phyloP scores from a whole-genome alignment of 2,113 vertebrate genomes.

The Platanista minor region DNA sequence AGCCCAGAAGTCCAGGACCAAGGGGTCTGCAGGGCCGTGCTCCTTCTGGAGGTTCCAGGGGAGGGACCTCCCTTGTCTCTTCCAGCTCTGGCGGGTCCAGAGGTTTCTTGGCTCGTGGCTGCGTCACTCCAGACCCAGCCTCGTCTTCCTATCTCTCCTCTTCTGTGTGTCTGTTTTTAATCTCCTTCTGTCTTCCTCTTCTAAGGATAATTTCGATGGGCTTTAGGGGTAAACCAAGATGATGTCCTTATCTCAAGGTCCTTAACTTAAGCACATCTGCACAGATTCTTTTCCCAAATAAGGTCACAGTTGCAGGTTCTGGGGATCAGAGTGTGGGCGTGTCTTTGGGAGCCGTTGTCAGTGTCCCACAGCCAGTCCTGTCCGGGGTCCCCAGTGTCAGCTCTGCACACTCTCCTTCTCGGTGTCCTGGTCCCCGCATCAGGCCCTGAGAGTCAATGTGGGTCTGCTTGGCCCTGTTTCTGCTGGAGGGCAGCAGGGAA shows the following conservation, averaged over 20 bases:
- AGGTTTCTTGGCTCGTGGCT: accelerated
- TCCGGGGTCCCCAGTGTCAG: accelerated
- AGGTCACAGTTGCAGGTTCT: neutral
- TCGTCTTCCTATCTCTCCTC: accelerated
- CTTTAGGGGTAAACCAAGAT: neutral
- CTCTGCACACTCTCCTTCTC: accelerated
- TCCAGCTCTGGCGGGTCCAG: neutral
- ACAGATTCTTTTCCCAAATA: neutral
- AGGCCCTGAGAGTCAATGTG: accelerated
- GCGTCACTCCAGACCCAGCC: neutral
- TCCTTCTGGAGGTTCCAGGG: neutral
- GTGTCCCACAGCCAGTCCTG: no score
- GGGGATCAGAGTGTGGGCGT: neutral
- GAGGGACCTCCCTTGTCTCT: neutral
- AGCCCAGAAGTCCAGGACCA: neutral
- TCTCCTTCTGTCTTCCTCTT: neutral
- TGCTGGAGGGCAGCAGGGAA: neutral
- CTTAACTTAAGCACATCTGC: neutral
- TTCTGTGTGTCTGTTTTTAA: neutral
- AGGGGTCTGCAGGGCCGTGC: neutral
- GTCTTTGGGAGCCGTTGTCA: accelerated
- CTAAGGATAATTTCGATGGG: neutral
- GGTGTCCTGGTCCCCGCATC: accelerated
- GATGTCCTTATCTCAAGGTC: neutral
- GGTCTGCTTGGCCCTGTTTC: accelerated